phyloP scores from a whole-genome alignment of 2,888 invertebrate genomes.

The Nudaria mundana region DNA sequence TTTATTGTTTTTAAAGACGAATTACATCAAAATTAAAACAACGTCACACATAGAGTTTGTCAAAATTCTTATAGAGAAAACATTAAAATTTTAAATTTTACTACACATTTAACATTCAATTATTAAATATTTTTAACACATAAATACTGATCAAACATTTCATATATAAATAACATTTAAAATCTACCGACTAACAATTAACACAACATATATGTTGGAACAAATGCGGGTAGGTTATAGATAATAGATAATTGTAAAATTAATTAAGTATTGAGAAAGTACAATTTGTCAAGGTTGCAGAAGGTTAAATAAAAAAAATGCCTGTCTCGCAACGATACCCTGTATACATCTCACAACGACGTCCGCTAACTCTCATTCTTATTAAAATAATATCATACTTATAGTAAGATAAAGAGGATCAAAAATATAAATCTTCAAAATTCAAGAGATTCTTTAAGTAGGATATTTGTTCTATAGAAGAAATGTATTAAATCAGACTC shows the following conservation, averaged over 20 bases:
- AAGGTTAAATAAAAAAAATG: conserved; percentile 29
- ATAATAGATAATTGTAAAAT: conserved; percentile 23
- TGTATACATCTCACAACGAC: conserved; percentile 71
- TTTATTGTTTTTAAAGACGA: conserved; percentile 67
- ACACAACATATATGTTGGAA: conserved; percentile 67
- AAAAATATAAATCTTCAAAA: conserved; percentile 78
- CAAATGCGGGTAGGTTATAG: conserved; percentile 29
- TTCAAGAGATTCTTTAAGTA: conserved; percentile 70
- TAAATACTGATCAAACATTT: conserved; percentile 72
- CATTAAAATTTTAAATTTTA: conserved; percentile 53
- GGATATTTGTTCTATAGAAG: conserved; percentile 68
- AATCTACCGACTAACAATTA: conserved; percentile 54
- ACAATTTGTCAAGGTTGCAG: conserved; percentile 45
- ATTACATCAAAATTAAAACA: conserved; percentile 66
- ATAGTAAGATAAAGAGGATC: conserved; percentile 72
- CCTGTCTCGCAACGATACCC: conserved; percentile 64
- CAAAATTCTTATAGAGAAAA: conserved; percentile 62
- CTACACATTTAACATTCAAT: conserved; percentile 66
- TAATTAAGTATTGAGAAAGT: conserved; percentile 36
- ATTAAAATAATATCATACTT: conserved; percentile 66
- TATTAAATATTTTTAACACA: conserved; percentile 52
- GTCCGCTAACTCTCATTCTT: conserved; percentile 45
- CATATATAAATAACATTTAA: conserved; percentile 61
- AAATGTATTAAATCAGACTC: conserved; percentile 77
- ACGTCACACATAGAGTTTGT: conserved; percentile 49